Evolutionary conservation across 2,888 invertebrate genomes (phyloP).

Genomic region (Omphaloscelis lunosa): DNA sequence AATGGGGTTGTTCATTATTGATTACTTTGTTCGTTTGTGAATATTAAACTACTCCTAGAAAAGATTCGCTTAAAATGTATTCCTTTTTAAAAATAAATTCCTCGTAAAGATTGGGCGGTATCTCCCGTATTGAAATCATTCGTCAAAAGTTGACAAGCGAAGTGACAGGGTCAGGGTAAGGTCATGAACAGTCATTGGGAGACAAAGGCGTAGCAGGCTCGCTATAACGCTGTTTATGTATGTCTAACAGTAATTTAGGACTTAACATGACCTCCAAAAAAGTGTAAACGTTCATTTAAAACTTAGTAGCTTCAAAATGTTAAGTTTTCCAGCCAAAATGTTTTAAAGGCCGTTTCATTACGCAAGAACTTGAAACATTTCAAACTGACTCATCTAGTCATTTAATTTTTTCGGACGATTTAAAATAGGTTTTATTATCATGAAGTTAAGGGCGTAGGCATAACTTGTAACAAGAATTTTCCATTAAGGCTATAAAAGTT

Average conservation of each 20-base stretch:
- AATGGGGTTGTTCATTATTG: not conserved
- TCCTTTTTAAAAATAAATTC: not conserved
- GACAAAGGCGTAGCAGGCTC: not conserved
- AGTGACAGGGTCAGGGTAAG: not conserved
- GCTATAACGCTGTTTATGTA: not conserved
- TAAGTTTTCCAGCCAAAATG: constrained; percentile 7
- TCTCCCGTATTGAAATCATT: not conserved
- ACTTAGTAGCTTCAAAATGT: constrained; percentile 10
- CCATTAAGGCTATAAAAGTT: constrained; percentile 56
- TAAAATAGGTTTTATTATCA: constrained; percentile 45
- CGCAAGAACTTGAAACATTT: constrained; percentile 42
- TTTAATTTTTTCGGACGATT: constrained; percentile 41
- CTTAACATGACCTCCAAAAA: not conserved
- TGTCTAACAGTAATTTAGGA: not conserved
- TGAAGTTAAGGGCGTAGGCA: constrained; percentile 27
- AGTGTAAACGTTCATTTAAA: constrained; percentile 2
- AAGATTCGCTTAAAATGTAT: not conserved
- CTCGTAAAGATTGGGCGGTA: not conserved
- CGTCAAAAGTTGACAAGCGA: not conserved
- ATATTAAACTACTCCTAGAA: not conserved
- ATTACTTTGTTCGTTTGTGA: not conserved
- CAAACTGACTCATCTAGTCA: constrained; percentile 11
- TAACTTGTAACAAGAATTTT: constrained; percentile 54
- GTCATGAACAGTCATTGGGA: not conserved
- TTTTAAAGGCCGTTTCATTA: constrained; percentile 38